Evolutionary conservation across 2,888 invertebrate species (phyloP).

Genomic region (Lithodes maja): DNA sequence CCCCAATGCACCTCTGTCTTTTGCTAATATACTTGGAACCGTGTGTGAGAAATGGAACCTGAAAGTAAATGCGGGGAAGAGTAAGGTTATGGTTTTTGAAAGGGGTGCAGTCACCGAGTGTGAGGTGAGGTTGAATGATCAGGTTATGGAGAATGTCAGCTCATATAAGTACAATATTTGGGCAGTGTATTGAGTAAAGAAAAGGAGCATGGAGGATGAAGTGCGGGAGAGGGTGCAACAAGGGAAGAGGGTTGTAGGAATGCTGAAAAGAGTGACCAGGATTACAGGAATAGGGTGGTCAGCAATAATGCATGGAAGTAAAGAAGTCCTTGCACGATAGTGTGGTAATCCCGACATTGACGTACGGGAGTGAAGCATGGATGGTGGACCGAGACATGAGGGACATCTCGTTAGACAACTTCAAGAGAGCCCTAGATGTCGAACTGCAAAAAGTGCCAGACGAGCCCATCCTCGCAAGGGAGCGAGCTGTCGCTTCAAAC

Average conservation of each 20-base stretch:
- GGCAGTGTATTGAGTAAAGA: background rate
- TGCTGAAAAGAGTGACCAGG: background rate
- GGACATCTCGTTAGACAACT: too few species aligned
- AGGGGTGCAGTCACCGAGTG: background rate
- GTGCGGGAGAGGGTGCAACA: background rate
- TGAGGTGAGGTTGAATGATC: background rate
- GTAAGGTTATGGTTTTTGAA: background rate
- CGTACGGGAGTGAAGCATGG: background rate
- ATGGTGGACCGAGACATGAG: background rate
- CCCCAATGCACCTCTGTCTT: too few species aligned
- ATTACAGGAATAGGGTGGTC: background rate
- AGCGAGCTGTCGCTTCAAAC: too few species aligned
- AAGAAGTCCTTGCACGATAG: background rate
- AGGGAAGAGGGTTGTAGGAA: background rate
- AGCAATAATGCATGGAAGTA: background rate
- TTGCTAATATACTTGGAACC: background rate
- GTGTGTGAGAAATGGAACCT: background rate
- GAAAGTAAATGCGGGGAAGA: background rate
- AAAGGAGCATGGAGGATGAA: background rate
- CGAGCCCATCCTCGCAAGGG: too few species aligned
- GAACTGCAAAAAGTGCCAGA: too few species aligned
- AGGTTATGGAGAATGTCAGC: background rate
- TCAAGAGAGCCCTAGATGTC: too few species aligned
- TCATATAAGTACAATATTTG: background rate
- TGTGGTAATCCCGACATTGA: background rate